Evolutionary conservation across 2,797 vertebrate species (phyloP), one percentile per base, ranked within the genome.

Genomic region (Eulemur albifrons): DNA sequence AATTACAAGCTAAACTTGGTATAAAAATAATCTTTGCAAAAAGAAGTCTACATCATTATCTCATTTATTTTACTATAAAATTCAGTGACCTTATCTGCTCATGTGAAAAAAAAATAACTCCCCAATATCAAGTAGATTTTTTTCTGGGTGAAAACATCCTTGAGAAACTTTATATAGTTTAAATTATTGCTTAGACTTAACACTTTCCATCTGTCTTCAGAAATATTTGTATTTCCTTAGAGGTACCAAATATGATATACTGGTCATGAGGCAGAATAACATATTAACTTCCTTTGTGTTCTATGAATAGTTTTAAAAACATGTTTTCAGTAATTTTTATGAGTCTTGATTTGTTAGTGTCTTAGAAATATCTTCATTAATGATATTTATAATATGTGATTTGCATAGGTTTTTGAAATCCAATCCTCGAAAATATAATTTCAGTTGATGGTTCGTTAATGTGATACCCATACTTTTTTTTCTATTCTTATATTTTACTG

Each of bases 41-140:
- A 93, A 88, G n/a, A 77, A 94, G 54, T 61, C 54, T 50, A 11
- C 30, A 86, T 86, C 32, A 80, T 38, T 63, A 90, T 92, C 32
- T 67, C 57, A 92, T 63, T 92, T 86, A 69, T 61, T n/a, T 89
- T 69, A 93, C 18, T 89, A n/a, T 32, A 80, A 96, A 97, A 90
- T 70, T 43, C 75, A 87, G 54, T 82, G 30, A 76, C 30, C 40
- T 94, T 86, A 87, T 94, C 35, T 52, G 35, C 65, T 86, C 52
- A 63, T 43, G 43, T 86, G 83, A 50, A 82, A 87, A 65, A 86
- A 61, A 85, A 18, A 72, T 14, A 86, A 79, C 40, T 70, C 70
- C 5, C 20, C 52, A 87, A 13, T 69, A 92, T 70, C 45, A 76
- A 96, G n/a, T 27, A 69, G 38, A 59, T 45, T 80, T 67, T 45